These are phyloP conservation scores for Saxicola maurus DNA, from an alignment of 2,797 vertebrate species.

Conservation along the genomic window DNA sequence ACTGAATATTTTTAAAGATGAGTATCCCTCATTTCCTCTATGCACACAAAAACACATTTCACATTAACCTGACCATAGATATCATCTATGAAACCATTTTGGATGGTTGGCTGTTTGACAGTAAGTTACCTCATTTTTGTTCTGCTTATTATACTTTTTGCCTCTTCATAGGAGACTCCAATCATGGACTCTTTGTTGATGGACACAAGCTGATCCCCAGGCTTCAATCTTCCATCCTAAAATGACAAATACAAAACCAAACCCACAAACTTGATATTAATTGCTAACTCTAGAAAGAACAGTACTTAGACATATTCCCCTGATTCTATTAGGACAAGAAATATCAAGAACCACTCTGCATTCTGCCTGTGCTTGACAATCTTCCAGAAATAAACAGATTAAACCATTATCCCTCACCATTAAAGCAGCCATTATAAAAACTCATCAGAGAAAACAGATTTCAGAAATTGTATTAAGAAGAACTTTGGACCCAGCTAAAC, in stretches of 20 bases:
- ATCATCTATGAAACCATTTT: neutral
- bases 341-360: neutral
- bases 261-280: neutral
- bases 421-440: neutral
- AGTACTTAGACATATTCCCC: neutral
- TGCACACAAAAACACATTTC: neutral
- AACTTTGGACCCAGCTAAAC: neutral
- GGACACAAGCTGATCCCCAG: slow-evolving; percentile 91
- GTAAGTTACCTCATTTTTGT: slow-evolving; percentile 81
- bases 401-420: neutral
- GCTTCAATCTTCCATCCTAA: slow-evolving; percentile 88
- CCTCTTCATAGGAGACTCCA: slow-evolving; percentile 89
- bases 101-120: neutral
- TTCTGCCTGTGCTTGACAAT: neutral
- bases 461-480: neutral
- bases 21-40: neutral
- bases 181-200: slow-evolving; percentile 92
- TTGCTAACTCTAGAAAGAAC: neutral
- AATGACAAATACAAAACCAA: neutral
- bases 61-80: neutral
- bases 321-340: neutral
- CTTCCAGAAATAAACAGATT: neutral
- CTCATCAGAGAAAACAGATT: neutral
- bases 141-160: slow-evolving; percentile 81
- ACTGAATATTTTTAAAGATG: neutral